Conservation (phyloP, 2,113 vertebrate species). For the Chinchilla lanigera region DNA sequence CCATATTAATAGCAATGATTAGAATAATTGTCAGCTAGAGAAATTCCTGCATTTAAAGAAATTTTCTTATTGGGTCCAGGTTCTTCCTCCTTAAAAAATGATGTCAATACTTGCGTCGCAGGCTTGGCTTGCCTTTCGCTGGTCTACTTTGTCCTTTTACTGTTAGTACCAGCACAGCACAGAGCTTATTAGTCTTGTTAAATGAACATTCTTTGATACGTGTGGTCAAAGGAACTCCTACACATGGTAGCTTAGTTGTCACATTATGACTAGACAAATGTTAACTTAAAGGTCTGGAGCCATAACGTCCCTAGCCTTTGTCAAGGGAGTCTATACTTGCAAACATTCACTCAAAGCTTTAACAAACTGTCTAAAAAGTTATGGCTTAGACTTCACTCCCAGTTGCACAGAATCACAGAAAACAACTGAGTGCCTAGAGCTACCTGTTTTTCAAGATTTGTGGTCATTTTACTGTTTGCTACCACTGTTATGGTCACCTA, state of each 20-base stretch:
- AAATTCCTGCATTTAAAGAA: background rate
- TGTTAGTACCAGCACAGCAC: background rate
- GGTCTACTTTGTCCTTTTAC: background rate
- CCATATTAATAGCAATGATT: background rate
- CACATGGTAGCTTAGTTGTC: background rate
- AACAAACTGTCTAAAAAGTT: background rate
- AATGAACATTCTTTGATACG: background rate
- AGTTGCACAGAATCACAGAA: background rate
- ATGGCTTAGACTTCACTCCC: background rate
- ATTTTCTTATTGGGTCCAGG: background rate
- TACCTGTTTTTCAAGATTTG: background rate
- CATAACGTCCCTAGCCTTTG: background rate
- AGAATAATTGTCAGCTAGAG: background rate
- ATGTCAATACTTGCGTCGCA: background rate
- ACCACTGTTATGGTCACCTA: background rate
- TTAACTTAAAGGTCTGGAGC: background rate
- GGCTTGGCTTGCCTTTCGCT: background rate
- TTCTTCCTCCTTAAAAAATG: background rate
- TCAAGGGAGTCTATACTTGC: background rate
- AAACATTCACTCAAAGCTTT: background rate
- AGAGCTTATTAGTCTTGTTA: background rate
- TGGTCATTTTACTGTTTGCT: background rate
- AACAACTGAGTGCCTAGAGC: background rate
- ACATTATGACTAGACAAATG: background rate
- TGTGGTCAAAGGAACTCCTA: background rate